Evolutionary conservation across 2,888 invertebrate species (phyloP).

Genomic region (Didymodactylos carnosus): DNA sequence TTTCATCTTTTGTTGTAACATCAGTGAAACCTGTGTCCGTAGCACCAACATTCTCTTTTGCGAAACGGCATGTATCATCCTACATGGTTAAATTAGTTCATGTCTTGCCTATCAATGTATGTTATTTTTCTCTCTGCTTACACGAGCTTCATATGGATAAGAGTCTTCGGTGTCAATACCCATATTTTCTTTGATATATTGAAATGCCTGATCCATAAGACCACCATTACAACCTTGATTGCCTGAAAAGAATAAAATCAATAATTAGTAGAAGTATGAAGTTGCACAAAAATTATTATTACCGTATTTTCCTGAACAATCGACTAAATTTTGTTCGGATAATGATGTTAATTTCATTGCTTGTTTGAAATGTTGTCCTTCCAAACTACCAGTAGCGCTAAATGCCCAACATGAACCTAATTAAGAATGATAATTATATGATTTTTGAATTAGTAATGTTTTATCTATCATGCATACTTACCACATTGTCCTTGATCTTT

Average conservation of each 20-base stretch:
- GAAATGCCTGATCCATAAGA: conserved; percentile 10
- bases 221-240: conserved; percentile 13
- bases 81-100: not conserved
- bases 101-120: not conserved
- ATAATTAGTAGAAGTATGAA: not conserved
- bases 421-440: too few species aligned
- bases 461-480: too few species aligned
- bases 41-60: conserved; percentile 15
- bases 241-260: too few species aligned
- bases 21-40: conserved; percentile 8
- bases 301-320: conserved; percentile 10
- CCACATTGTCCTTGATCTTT: not conserved
- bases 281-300: too few species aligned
- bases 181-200: conserved; percentile 6
- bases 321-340: conserved; percentile 12
- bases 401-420: not conserved
- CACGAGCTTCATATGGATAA: conserved; percentile 1
- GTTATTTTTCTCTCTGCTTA: not conserved
- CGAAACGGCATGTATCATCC: conserved; percentile 12
- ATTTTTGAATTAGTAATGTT: too few species aligned
- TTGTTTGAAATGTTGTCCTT: not conserved
- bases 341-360: not conserved
- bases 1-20: conserved; percentile 6
- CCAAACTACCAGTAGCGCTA: not conserved
- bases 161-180: conserved; percentile 8